Evolutionary conservation across 2,797 vertebrate species (phyloP), one percentile per base, ranked within the genome.

Genomic region (Mastacembelus armatus): DNA sequence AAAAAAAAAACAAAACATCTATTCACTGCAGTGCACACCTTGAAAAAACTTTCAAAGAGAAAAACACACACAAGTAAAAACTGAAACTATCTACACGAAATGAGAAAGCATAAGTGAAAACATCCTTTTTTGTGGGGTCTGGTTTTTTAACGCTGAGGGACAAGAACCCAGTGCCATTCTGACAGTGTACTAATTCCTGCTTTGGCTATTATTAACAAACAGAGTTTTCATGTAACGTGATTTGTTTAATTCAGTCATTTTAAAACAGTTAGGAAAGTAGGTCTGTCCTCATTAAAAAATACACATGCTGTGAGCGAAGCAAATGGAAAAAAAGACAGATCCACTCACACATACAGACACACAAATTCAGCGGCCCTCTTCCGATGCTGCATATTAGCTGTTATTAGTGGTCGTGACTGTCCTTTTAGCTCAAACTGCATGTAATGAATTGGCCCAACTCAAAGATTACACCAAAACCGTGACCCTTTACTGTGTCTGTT

Each of bases 221-320:
- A 36, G 43, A 66, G 44, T 48, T 19, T 52, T 71, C 32, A 22
- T 49, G 19, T 66, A 26, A 40, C 35, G 40, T 54, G 33, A 57
- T 66, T n/a, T 54, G 66, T 78, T 71, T 44, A 55, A 77, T 74
- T 82, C 19, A 61, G 19, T 66, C 61, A 26, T 42, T 57, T 74
- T 69, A 66, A 66, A 79, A 68, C 42, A 26, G 26, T 62, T 54
- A 29, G 33, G 19, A 68, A 87, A 81, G 54, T 65, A 68, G 83
- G 80, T 71, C 71, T 72, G 71, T 68, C 69, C 77, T 87, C 71
- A 80, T 88, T 88, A 74, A 66, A 61, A 81, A 73, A 74, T 24
- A 59, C 52, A 69, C 63, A 68, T 45, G 61, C 59, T 80, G 61
- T 39, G 76, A 80, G 54, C 12, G 2, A 64, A 74, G 43, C 42